Base-by-base conservation (phyloP, 2,888 invertebrate genomes). In the Lamellibrachia satsuma region DNA sequence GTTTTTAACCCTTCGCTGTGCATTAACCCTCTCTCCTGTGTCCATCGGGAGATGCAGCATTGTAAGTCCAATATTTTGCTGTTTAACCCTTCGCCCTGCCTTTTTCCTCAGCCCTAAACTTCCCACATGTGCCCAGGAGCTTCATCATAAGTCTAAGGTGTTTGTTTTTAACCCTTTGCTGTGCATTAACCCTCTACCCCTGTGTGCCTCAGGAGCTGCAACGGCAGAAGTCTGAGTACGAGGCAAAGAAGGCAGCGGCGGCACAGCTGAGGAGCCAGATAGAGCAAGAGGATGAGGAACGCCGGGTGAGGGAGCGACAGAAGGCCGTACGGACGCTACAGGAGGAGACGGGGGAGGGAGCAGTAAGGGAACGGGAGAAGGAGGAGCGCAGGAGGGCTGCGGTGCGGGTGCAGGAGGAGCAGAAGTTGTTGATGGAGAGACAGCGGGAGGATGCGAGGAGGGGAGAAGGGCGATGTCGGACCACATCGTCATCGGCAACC, bases 161-260 rank as follows among this genome's bases (percentile, higher is more conserved):
- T 39, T 39, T 15, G 11, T 57, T 15, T 15, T 11, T 90, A 90
- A 55, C 55, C 92, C 60, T 55, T 55, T 55, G 7, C 9, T 3
- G 9, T 55, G 55, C 55, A 55, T 55, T 55, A 55, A 55, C 55
- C 55, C 55, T 55, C 3, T 55, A 15, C 75, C 75, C 75, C 75
- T 75, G 15, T 75, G 22, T 22, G n/a, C 75, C 75, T 39, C 93
- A 96, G 96, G 96, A 96, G 93, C 94, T 96, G 91, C 95, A 96
- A 93, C 92, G 96, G 93, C 96, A 96, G 94, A 96, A 96, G 93
- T 94, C 95, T 9, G 96, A 96, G 8, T 96, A 96, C 93, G 96
- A 96, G 93, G 94, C 95, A 92, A 95, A 95, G 92, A 96, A 96
- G 94, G 96, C 95, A 93, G 93, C 94, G 39, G 96, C 96, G 6